These are phyloP conservation scores for Falco rusticolus DNA, from an alignment of 2,797 vertebrate species.

Conservation along the genomic window DNA sequence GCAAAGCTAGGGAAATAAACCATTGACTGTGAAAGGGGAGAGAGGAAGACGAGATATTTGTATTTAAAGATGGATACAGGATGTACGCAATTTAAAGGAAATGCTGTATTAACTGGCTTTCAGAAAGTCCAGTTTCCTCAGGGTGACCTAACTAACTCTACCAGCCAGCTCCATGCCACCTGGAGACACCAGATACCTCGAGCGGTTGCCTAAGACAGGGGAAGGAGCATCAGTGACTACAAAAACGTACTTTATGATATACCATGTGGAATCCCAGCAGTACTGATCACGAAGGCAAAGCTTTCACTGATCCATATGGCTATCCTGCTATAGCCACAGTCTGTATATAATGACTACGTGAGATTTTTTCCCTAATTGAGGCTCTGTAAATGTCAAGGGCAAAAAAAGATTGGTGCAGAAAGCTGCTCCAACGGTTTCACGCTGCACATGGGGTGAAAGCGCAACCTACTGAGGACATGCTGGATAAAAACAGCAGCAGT, in stretches of 20 bases:
- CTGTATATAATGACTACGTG: not conserved
- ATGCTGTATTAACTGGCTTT: not conserved
- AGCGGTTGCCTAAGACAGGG: not conserved
- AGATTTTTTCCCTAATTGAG: not conserved
- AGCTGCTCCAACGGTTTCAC: not conserved
- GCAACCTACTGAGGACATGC: not conserved
- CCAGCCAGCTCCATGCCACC: not conserved
- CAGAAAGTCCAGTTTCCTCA: not conserved
- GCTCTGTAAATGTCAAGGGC: not conserved
- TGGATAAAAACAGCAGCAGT: not conserved
- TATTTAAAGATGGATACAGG: not conserved
- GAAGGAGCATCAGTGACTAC: not conserved
- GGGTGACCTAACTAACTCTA: not conserved
- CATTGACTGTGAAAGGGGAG: not conserved
- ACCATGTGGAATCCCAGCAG: not conserved
- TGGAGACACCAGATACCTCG: not conserved
- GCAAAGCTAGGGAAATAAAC: not conserved
- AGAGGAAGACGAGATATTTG: not conserved
- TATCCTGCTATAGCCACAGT: not conserved
- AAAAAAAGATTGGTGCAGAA: not conserved
- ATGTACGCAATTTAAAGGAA: not conserved
- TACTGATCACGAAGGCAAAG: not conserved
- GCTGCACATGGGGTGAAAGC: rapidly evolving
- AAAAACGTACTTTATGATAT: not conserved
- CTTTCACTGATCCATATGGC: not conserved